phyloP scores from a whole-genome alignment of 2,888 invertebrate species.

The Gandaritis pyraliata region DNA sequence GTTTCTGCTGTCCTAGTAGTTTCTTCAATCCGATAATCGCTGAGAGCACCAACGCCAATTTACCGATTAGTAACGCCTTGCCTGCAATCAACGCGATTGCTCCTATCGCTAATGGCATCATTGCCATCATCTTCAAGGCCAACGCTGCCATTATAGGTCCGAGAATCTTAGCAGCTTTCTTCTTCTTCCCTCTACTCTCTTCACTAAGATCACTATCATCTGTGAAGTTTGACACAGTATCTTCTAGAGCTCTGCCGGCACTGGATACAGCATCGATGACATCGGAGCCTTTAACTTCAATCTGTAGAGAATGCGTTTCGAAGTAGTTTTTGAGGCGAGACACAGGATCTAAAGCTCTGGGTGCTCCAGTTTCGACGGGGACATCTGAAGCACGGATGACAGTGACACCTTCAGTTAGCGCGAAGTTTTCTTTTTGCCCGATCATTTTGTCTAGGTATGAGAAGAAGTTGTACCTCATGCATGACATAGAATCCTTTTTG shows the following conservation, averaged over 20 bases:
- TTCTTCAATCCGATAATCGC: constrained; percentile 94
- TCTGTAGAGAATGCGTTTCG: constrained; percentile 91
- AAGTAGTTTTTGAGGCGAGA: constrained; percentile 90
- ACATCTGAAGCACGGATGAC: constrained; percentile 90
- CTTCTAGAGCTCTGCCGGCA: constrained; percentile 91
- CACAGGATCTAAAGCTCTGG: constrained; percentile 88
- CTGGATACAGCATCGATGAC: constrained; percentile 91
- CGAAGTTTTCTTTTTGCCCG: constrained; percentile 91
- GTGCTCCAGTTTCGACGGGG: constrained; percentile 90
- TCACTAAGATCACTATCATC: constrained; percentile 84
- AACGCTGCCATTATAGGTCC: constrained; percentile 90
- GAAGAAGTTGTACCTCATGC: constrained; percentile 94
- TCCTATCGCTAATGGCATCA: constrained; percentile 91
- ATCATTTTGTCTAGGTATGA: constrained; percentile 94
- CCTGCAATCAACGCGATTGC: constrained; percentile 94
- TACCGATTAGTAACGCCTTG: constrained; percentile 93
- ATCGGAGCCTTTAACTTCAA: constrained; percentile 93
- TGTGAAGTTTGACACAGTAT: constrained; percentile 86
- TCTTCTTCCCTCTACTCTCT: constrained; percentile 92
- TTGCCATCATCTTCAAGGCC: constrained; percentile 91
- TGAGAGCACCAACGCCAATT: constrained; percentile 92
- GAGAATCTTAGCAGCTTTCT: constrained; percentile 91
- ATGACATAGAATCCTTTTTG: constrained; percentile 92
- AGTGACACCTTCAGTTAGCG: constrained; percentile 92
- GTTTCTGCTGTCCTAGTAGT: constrained; percentile 91